Conservation (phyloP, 2,888 invertebrate species). For the Lochmaea capreae region DNA sequence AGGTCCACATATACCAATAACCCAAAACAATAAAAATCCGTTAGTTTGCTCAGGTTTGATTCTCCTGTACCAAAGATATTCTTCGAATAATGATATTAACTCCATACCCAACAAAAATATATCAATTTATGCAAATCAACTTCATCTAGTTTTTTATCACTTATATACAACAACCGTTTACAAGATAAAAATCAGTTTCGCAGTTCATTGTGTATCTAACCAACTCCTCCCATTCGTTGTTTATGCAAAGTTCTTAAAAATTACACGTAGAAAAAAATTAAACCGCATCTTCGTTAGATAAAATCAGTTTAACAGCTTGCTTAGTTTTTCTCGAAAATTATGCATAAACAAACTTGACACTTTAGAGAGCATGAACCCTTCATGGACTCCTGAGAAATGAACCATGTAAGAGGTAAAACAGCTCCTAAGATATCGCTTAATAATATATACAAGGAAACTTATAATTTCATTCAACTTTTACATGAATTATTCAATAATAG, state of each 20-base stretch:
- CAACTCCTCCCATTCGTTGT: too few species aligned
- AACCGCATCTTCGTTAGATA: conserved; percentile 2
- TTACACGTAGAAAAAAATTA: neutral
- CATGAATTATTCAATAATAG: neutral
- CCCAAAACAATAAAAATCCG: neutral
- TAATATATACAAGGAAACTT: conserved; percentile 2
- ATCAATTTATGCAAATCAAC: neutral
- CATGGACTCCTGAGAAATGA: neutral
- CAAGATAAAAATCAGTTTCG: conserved; percentile 4
- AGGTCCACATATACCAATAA: neutral
- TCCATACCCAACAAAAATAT: neutral
- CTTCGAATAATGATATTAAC: neutral
- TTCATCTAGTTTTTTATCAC: too few species aligned
- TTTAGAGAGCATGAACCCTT: conserved; percentile 2
- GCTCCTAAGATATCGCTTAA: neutral
- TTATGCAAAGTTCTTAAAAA: neutral
- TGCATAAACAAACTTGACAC: neutral
- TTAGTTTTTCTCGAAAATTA: neutral
- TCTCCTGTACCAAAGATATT: neutral
- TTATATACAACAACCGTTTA: neutral
- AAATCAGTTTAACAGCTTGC: neutral
- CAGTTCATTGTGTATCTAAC: neutral
- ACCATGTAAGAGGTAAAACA: neutral
- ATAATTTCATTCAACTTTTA: neutral
- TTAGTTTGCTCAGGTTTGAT: neutral